phyloP scores from a whole-genome alignment of 2,797 vertebrate genomes.

The Pagetopsis macropterus region DNA sequence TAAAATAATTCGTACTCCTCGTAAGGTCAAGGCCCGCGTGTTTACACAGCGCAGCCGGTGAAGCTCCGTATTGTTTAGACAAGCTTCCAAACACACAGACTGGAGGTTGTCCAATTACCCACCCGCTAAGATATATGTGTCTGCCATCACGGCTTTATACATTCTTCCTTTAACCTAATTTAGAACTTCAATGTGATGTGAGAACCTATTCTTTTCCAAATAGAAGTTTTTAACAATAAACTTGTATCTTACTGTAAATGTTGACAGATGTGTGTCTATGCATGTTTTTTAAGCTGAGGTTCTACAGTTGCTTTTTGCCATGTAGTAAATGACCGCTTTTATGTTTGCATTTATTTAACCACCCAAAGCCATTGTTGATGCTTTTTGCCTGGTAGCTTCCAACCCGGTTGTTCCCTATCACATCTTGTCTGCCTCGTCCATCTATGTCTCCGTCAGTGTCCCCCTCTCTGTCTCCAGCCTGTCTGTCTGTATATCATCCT shows the following conservation, averaged over 20 bases:
- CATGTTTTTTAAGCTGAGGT: conserved; percentile 25
- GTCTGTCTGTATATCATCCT: conserved; percentile 57
- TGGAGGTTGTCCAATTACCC: conserved; percentile 77
- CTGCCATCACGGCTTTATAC: conserved; percentile 63
- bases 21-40: conserved; percentile 78
- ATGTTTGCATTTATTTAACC: conserved; percentile 27
- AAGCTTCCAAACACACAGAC: conserved; percentile 84
- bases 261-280: conserved; percentile 20
- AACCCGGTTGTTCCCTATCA: conserved; percentile 27
- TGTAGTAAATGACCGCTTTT: neutral
- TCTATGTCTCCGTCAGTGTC: conserved; percentile 39
- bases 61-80: conserved; percentile 83
- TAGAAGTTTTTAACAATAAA: conserved; percentile 21
- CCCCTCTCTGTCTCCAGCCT: conserved; percentile 63
- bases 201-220: conserved; percentile 33
- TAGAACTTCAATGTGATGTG: conserved; percentile 43
- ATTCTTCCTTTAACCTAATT: conserved; percentile 67
- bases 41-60: conserved; percentile 84
- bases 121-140: conserved; percentile 62
- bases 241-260: conserved; percentile 21
- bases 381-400: conserved; percentile 21
- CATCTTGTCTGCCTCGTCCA: conserved; percentile 35
- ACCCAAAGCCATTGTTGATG: neutral
- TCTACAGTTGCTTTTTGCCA: neutral
- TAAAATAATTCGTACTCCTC: conserved; percentile 77